Evolutionary conservation across 2,797 vertebrate genomes (phyloP), one percentile per base, ranked within the genome.

Genomic region (Coccyzus lansbergi): DNA sequence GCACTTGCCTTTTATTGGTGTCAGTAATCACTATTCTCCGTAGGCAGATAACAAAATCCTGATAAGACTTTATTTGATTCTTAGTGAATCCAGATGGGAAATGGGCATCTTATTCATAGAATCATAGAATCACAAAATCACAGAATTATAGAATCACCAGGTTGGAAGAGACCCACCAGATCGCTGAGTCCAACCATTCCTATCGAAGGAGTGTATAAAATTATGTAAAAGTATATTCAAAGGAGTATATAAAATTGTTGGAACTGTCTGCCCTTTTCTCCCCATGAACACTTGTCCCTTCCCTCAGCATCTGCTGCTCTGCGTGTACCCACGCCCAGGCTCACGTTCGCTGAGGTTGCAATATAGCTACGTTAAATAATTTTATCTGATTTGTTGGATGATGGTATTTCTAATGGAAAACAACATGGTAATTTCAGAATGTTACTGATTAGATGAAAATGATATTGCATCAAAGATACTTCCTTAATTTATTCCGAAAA

Each of bases 401-500:
- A 97, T 96, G 96, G 96, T 96, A 96, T 97, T 97, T 97, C 96
- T 97, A 96, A 96, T 97, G 95, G 96, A 97, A 98, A 98, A 98
- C 97, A 98, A 97, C 97, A 98, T 97, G 98, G 97, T 98, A 98
- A 98, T 98, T 98, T 98, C 94, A 96, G 97, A 97, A 97, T 97
- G 97, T 93, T 97, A 95, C 97, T 98, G 98, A 98, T 98, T 98
- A 98, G 97, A 98, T 98, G 97, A 98, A 97, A 98, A 98, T 95
- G 97, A 98, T 97, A 98, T 87, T 97, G 96, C 97, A 96, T 98
- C 97, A 98, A 98, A 98, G 98, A 98, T 97, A 96, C 97, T 98
- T 97, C 97, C 96, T 97, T 98, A 97, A 98, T 98, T 97, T 98
- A 98, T 98, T 97, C 97, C 93, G 96, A 96, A 97, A 97, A 97